These are phyloP conservation scores for Elmis aenea DNA, from an alignment of 2,888 invertebrate species.

Conservation along the genomic window DNA sequence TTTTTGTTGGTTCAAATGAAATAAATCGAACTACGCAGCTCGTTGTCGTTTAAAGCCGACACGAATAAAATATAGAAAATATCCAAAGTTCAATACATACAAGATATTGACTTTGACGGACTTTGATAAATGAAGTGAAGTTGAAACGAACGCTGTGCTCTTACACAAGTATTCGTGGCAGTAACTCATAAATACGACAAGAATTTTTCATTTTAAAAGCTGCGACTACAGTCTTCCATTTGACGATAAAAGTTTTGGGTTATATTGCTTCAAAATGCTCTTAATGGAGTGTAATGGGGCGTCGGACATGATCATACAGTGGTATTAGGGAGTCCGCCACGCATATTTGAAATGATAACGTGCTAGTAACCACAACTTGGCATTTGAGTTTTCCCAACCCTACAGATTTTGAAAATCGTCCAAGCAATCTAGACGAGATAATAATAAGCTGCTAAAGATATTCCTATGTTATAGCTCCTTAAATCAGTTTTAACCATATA, in stretches of 20 bases:
- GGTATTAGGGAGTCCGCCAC: conserved; percentile 12
- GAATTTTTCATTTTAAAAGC: conserved; percentile 15
- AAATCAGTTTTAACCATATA: no score
- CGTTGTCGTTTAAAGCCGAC: no score
- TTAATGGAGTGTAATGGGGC: conserved; percentile 14
- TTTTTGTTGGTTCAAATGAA: no score
- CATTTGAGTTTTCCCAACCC: conserved; percentile 8
- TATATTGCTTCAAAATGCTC: conserved; percentile 13
- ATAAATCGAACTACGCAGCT: no score
- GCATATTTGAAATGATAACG: conserved; percentile 16
- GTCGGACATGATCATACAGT: conserved; percentile 12
- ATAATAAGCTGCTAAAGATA: no score
- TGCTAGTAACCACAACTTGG: conserved; percentile 12
- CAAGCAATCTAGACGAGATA: no score
- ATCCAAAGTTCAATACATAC: conserved; percentile 13
- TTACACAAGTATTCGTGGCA: conserved; percentile 8
- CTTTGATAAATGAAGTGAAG: conserved; percentile 17
- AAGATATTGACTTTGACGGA: conserved; percentile 11
- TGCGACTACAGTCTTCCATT: conserved; percentile 6
- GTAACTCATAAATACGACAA: conserved; percentile 14
- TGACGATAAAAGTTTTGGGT: conserved; percentile 4
- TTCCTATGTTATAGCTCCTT: no score
- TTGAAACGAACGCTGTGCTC: conserved; percentile 9
- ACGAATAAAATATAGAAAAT: conserved; percentile 11
- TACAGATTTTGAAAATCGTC: no score